Base-by-base conservation (phyloP, 2,888 invertebrate species). In the Patella caerulea region DNA sequence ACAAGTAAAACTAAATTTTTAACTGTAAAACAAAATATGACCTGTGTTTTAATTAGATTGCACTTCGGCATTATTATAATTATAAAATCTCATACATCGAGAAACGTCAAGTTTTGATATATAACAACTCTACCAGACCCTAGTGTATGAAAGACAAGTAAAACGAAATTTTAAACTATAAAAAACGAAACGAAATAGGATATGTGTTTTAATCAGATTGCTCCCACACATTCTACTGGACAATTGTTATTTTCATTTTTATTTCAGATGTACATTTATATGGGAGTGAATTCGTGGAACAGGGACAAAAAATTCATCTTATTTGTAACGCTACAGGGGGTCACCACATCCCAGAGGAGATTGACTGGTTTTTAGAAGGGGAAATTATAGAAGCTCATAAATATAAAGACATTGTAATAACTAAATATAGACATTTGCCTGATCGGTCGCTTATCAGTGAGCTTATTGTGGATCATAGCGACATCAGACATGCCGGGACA, bases 401-500 rank as follows among this genome's bases (percentile, higher is more conserved):
- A 65, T 65, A 65, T 65, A 65, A 14, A 11, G 65, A 65, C 24
- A 65, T 65, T 24, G 24, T 65, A 19, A 65, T 65, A 65, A 65
- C 65, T 24, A 65, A 65, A 65, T 65, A 65, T 65, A 65, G 65
- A 65, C 24, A 19, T 24, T 65, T 65, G 24, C 19, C 19, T 12
- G 65, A 24, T 19, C 19, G 24, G 24, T 19, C 65, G 19, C 24
- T 65, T 24, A 7, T 65, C 19, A 65, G 65, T 65, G 65, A 65
- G 14, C 65, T 65, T 65, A 65, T 65, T 65, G 65, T 65, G 65
- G 65, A 65, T 65, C 65, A 65, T 65, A 65, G 65, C 24, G 65
- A 65, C 24, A 65, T 19, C 19, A 65, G 65, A 12, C 65, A 65
- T 65, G 65, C 65, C 11, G 65, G 65, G 3, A 65, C 65, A 24